These are phyloP conservation scores for Chelon labrosus DNA, from an alignment of 2,797 vertebrate species.

Conservation along the genomic window DNA sequence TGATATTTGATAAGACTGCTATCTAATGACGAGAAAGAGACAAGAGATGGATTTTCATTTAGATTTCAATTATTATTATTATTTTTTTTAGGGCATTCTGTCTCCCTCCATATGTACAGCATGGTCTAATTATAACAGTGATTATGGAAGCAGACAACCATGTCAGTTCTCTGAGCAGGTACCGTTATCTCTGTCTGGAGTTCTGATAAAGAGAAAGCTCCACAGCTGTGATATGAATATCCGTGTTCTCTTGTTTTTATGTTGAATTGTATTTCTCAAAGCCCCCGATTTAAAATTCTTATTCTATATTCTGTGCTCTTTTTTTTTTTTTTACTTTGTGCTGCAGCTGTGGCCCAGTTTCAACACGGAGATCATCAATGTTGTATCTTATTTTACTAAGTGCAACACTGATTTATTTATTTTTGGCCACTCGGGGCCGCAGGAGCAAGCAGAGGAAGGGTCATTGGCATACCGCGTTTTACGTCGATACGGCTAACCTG, in stretches of 20 bases:
- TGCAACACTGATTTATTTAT: neutral
- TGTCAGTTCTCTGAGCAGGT: constrained; percentile 44
- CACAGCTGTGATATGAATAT: constrained; percentile 32
- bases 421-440: neutral
- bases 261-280: constrained; percentile 24
- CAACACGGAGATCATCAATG: too few species aligned
- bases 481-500: neutral
- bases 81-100: neutral
- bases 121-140: constrained; percentile 43
- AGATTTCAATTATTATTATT: neutral
- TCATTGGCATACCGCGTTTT: neutral
- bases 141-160: constrained; percentile 43
- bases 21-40: constrained; percentile 4
- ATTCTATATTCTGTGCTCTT: neutral
- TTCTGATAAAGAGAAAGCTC: constrained; percentile 50
- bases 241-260: constrained; percentile 12
- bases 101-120: constrained; percentile 23
- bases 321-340: neutral
- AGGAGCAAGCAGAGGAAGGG: neutral
- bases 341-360: neutral
- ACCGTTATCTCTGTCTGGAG: constrained; percentile 55
- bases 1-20: constrained; percentile 3
- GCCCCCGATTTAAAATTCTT: neutral
- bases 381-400: neutral
- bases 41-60: constrained; percentile 5